A percentile compares a stretch with the other conserved stretches of the same genome.
phyloP scores from a whole-genome alignment of 2,797 vertebrate species.

The Cossypha niveicapilla region DNA sequence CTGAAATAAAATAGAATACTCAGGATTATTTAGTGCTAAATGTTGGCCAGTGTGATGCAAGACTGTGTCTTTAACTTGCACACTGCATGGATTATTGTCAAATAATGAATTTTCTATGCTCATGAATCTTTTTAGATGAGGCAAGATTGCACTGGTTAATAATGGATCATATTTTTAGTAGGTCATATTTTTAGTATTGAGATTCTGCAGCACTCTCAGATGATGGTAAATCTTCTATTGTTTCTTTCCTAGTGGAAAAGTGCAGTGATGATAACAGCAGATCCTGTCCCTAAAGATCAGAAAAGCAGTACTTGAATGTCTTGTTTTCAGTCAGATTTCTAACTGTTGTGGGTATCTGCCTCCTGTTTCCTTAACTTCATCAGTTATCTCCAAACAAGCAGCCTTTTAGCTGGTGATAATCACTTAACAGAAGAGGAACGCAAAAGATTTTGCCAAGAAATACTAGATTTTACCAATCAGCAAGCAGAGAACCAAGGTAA shows the following conservation, averaged over 20 bases:
- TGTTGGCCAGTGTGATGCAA: neutral
- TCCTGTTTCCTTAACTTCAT: conserved; percentile 74
- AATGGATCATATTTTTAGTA: neutral
- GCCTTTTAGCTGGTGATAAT: conserved; percentile 87
- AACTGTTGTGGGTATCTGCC: neutral
- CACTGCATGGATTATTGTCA: neutral
- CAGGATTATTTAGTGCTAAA: neutral
- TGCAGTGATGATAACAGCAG: neutral
- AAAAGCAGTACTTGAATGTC: neutral
- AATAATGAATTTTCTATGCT: neutral
- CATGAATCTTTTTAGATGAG: neutral
- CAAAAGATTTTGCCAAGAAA: conserved; percentile 89
- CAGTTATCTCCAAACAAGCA: conserved; percentile 94
- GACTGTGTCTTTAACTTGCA: neutral
- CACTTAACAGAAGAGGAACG: conserved; percentile 86
- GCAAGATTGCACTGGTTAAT: neutral
- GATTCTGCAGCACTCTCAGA: neutral
- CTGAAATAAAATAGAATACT: neutral
- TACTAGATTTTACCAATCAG: conserved; percentile 83
- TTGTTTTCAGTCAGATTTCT: neutral
- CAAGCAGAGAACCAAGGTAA: conserved; percentile 76
- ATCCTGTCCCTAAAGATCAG: neutral
- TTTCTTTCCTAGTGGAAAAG: neutral
- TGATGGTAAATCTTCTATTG: neutral
- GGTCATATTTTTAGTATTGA: neutral